A percentile compares a stretch with the other conserved stretches of the same genome.
Evolutionary conservation across 1,140 invertebrate species (phyloP).

Genomic region (Anadara kagoshimensis): DNA sequence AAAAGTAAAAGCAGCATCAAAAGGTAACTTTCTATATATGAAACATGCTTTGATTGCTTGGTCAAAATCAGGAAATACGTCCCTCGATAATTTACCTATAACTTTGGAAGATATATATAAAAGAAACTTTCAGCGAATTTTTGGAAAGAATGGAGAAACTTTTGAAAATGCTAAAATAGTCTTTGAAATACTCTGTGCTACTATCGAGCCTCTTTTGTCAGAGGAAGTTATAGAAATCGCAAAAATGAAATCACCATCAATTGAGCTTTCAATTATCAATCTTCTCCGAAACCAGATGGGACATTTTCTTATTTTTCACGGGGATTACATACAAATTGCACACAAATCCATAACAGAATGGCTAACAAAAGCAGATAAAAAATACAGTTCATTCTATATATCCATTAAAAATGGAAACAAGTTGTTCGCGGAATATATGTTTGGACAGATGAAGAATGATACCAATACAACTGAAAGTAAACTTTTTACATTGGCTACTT

Average conservation of each 20-base stretch:
- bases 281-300: background rate
- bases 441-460: background rate
- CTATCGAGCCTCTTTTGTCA: background rate
- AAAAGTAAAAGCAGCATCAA: too few species aligned
- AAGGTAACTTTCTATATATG: background rate
- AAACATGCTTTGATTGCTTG: background rate
- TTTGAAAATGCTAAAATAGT: background rate
- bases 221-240: background rate
- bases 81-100: background rate
- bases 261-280: background rate
- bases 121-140: background rate
- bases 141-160: background rate
- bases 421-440: constrained; percentile 4
- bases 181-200: background rate
- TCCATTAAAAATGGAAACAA: constrained; percentile 6
- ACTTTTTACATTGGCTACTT: background rate
- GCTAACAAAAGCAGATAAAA: constrained; percentile 1
- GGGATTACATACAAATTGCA: background rate
- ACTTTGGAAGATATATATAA: background rate
- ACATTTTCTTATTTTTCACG: background rate
- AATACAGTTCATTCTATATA: background rate
- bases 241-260: background rate
- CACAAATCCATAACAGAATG: constrained; percentile 22
- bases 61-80: background rate
- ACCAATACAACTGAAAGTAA: background rate